Evolutionary conservation across 2,797 vertebrate genomes (phyloP), one percentile per base, ranked within the genome.

Genomic region (Melanotaenia parkinsoni): DNA sequence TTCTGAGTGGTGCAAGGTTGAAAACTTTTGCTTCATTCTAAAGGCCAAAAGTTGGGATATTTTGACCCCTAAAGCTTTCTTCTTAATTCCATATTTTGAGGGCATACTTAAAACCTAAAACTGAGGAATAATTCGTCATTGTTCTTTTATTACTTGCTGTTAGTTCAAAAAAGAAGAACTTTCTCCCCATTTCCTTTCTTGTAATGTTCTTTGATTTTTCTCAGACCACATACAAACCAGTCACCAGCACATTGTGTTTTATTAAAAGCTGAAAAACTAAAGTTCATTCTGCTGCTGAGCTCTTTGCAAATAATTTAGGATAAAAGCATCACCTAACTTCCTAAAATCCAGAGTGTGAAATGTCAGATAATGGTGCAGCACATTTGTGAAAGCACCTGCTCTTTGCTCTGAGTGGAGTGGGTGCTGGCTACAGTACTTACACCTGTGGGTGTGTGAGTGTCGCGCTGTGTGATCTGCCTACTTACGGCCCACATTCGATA

Each of bases 401-500:
- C 68, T 72, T 50, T 14, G 33, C 74, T 74, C 58, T 11, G 47
- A 74, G 24, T n/a, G 68, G 78, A 67, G 82, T 77, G 62, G 71
- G 63, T 66, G 83, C 53, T 26, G 67, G 72, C 59, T 59, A 35
- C 63, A 43, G 53, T 30, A 43, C 71, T 43, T 63, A 28, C 6
- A 28, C 60, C 13, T 20, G 76, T 70, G 63, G 60, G 62, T 24
- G 63, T 59, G 60, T 64, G 24, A 13, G 5, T 67, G 64, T 59
- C 33, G 33, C 37, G 1, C 67, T 14, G 9, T 14, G 5, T 35
- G 58, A 37, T 63, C 16, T 2, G 37, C 45, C 50, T 74, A 93
- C 95, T 95, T 84, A 94, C 93, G 93, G 94, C 59, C 94, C 94
- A 13, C 93, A 92, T 62, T 92, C 85, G 20, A 94, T 90, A 0